Percentiles rank a stretch among this genome's conserved stretches.
Conservation (phyloP, 2,113 vertebrate species). For the Embiotoca jacksoni region DNA sequence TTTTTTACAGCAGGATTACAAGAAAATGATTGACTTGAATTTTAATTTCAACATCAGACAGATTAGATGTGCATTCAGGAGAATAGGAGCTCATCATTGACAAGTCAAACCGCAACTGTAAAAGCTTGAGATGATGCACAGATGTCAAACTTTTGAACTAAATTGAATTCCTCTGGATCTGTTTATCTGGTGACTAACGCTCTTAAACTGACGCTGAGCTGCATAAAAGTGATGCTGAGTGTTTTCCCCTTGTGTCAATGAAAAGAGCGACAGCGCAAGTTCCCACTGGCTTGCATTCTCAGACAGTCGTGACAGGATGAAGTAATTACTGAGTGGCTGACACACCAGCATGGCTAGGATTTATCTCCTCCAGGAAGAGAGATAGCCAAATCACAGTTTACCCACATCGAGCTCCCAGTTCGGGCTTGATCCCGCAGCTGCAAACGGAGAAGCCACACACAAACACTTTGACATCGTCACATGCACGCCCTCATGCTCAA, state of each 20-base stretch:
- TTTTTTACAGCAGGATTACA: conserved; percentile 4
- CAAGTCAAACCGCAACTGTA: background rate
- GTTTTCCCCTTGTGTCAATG: conserved; percentile 50
- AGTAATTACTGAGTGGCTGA: conserved; percentile 81
- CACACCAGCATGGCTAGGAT: conserved; percentile 75
- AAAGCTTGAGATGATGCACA: conserved; percentile 16
- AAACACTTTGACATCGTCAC: conserved; percentile 51
- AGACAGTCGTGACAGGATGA: conserved; percentile 81
- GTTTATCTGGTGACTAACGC: conserved; percentile 48
- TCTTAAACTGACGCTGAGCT: conserved; percentile 15
- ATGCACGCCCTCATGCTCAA: conserved; percentile 48
- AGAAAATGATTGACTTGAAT: conserved; percentile 9
- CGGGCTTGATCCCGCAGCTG: conserved; percentile 73
- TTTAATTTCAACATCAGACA: background rate
- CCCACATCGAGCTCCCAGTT: conserved; percentile 68
- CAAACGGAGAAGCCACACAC: conserved; percentile 61
- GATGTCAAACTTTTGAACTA: conserved; percentile 5
- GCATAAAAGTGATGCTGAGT: conserved; percentile 53
- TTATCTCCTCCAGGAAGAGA: conserved; percentile 80
- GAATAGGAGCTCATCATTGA: background rate
- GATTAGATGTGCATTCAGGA: background rate
- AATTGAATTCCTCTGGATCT: conserved; percentile 40
- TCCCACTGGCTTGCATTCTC: conserved; percentile 82
- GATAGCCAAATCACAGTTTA: conserved; percentile 82
- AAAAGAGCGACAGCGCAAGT: conserved; percentile 78